Evolutionary conservation across 2,113 vertebrate species (phyloP).

Genomic region (Channa maculata): DNA sequence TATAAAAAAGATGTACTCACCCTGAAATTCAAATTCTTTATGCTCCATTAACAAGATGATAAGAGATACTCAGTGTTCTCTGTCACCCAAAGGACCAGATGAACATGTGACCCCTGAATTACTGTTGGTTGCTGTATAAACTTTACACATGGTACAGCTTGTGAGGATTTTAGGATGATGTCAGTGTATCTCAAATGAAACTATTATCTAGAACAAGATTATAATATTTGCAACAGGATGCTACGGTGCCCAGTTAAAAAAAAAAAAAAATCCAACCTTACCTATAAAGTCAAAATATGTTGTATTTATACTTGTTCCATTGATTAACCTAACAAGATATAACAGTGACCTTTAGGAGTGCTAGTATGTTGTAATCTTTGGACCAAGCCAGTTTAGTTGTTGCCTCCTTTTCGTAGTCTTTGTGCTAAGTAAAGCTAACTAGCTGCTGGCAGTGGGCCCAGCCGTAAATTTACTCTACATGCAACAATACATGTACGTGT

Average conservation of each 20-base stretch:
- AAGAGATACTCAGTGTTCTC: not conserved
- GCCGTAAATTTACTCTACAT: too few species aligned
- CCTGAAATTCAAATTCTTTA: conserved; percentile 1
- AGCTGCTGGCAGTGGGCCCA: not conserved
- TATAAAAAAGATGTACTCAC: not conserved
- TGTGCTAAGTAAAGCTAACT: not conserved
- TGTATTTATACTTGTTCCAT: too few species aligned
- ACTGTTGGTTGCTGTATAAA: conserved; percentile 16
- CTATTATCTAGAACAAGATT: too few species aligned
- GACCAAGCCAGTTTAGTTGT: not conserved
- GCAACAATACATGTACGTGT: not conserved
- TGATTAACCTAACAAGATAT: too few species aligned
- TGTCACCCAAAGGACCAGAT: conserved; percentile 1
- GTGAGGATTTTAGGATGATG: conserved; percentile 2
- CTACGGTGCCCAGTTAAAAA: too few species aligned
- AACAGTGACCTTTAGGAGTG: too few species aligned
- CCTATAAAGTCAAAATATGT: too few species aligned
- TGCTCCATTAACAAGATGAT: conserved; percentile 15
- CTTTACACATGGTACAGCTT: not conserved
- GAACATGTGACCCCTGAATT: conserved; percentile 10
- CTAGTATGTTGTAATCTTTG: not conserved
- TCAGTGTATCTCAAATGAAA: not conserved
- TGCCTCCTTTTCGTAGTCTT: not conserved
- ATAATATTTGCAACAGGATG: too few species aligned
- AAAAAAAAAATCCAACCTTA: too few species aligned